These are phyloP conservation scores for Rhynchotus rufescens DNA, from an alignment of 2,797 vertebrate genomes.

Conservation along the genomic window DNA sequence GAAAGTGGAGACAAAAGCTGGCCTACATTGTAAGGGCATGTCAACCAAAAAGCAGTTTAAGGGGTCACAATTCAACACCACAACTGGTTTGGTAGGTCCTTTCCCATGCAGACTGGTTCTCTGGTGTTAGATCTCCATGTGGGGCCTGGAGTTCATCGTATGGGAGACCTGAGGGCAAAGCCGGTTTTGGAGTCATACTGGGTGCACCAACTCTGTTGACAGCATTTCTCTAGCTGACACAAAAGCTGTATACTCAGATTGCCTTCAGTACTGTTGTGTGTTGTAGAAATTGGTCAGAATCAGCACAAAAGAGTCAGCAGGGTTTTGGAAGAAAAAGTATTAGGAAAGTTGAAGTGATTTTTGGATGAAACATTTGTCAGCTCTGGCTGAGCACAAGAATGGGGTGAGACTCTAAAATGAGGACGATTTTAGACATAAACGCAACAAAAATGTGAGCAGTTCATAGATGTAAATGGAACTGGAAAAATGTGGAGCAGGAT, in stretches of 20 bases:
- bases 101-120: neutral
- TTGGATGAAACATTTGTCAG: neutral
- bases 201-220: rapidly evolving
- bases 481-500: neutral
- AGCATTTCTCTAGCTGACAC: neutral
- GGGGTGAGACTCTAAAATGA: neutral
- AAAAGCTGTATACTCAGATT: neutral
- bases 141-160: neutral
- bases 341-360: neutral
- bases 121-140: neutral
- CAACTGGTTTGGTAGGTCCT: neutral
- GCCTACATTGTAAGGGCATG: neutral
- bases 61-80: neutral
- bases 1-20: neutral
- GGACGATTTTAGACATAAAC: neutral
- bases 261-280: neutral
- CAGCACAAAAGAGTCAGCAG: neutral
- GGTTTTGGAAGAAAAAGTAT: neutral
- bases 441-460: neutral
- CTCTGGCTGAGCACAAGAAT: neutral
- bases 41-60: neutral
- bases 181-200: neutral
- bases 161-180: neutral
- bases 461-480: neutral
- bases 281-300: neutral